Percentiles rank a stretch among this genome's conserved stretches.
phyloP scores from a whole-genome alignment of 2,797 vertebrate species.

The Hippopotamyrus pictus region DNA sequence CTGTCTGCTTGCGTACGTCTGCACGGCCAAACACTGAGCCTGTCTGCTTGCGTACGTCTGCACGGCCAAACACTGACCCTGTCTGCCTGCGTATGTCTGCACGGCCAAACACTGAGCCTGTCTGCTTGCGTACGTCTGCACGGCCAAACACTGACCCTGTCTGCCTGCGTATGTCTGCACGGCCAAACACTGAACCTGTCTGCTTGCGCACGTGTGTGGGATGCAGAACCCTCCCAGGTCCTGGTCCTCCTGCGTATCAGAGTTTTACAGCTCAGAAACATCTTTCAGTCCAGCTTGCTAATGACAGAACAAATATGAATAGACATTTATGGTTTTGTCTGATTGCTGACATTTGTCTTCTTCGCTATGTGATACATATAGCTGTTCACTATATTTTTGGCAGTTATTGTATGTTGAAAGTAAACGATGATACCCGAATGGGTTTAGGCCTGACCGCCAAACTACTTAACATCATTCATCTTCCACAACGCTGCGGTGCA shows the following conservation, averaged over 20 bases:
- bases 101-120: no score
- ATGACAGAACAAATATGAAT: not conserved
- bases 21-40: no score
- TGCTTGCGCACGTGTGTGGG: not conserved
- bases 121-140: no score
- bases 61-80: no score
- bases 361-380: not conserved
- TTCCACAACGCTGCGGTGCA: not conserved
- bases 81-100: no score
- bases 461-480: not conserved
- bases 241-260: not conserved
- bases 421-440: not conserved
- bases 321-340: not conserved
- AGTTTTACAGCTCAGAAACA: not conserved
- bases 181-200: not conserved
- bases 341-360: not conserved
- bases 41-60: no score
- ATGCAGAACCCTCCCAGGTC: no score
- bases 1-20: no score
- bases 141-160: no score
- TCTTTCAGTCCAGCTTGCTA: not conserved
- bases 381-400: not conserved
- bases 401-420: not conserved
- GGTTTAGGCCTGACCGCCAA: not conserved
- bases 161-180: not conserved